Evolutionary conservation across 37 sponge, comb jelly and placozoan species (phyloP).

Genomic region (Amphimedon queenslandica): DNA sequence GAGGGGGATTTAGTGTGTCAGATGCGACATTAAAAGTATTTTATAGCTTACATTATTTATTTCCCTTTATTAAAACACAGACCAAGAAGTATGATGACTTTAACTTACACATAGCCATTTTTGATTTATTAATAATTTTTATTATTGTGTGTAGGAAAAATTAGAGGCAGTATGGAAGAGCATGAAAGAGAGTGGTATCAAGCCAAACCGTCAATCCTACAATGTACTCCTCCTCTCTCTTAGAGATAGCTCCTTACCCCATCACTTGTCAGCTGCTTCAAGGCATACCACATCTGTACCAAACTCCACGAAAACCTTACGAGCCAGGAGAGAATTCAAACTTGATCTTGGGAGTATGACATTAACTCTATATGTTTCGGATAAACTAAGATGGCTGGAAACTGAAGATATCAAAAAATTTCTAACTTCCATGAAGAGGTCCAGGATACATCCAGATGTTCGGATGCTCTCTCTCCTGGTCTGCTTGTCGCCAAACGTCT

Average conservation of each 20-base stretch:
- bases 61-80: too few species aligned
- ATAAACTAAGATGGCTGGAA: background rate
- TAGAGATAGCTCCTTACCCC: background rate
- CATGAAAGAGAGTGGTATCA: background rate
- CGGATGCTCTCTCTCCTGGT: constrained; percentile 8
- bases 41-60: too few species aligned
- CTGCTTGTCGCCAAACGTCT: background rate
- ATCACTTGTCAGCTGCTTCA: background rate
- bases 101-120: too few species aligned
- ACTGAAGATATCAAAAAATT: background rate
- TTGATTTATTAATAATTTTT: too few species aligned
- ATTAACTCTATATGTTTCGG: background rate
- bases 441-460: constrained; percentile 2
- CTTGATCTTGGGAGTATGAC: background rate
- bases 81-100: too few species aligned
- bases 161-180: too few species aligned
- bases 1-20: too few species aligned
- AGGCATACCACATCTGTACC: background rate
- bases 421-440: background rate
- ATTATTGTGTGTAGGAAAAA: too few species aligned
- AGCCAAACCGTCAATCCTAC: background rate
- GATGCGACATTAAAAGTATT: too few species aligned
- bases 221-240: background rate
- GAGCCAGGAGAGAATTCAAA: background rate
- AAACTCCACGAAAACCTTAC: background rate